Conservation (phyloP, 2,888 invertebrate species). For the Eilema griseolum region DNA sequence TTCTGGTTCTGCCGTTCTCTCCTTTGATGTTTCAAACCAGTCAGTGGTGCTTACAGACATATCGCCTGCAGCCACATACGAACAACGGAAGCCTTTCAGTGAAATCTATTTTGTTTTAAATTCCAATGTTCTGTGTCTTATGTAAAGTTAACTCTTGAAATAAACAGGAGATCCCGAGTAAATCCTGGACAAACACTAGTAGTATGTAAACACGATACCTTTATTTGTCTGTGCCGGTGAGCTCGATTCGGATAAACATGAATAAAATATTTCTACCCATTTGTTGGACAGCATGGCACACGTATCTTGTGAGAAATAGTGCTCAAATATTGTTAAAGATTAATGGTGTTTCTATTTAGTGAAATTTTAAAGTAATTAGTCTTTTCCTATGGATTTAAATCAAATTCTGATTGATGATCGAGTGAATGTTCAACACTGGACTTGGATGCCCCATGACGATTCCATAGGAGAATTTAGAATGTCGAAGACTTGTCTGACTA, state of each 20-base stretch:
- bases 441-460: no score
- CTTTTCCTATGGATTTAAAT: no score
- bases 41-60: background rate
- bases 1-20: background rate
- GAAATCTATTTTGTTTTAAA: slow-evolving; percentile 24
- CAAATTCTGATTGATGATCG: no score
- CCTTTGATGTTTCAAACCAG: background rate
- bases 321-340: slow-evolving; percentile 13
- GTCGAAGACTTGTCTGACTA: no score
- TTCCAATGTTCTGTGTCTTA: slow-evolving; percentile 22
- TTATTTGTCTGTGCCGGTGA: slow-evolving; percentile 33
- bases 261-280: slow-evolving; percentile 47
- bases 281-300: slow-evolving; percentile 26
- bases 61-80: background rate
- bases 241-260: slow-evolving; percentile 42
- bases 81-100: slow-evolving; percentile 2
- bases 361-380: no score
- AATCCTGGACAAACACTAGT: slow-evolving; percentile 49
- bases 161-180: slow-evolving; percentile 42
- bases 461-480: no score
- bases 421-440: no score
- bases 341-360: no score
- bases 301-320: slow-evolving; percentile 21
- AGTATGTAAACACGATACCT: slow-evolving; percentile 45
- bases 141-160: slow-evolving; percentile 45